phyloP scores from a whole-genome alignment of 2,797 vertebrate species.

The Lithobates pipiens region DNA sequence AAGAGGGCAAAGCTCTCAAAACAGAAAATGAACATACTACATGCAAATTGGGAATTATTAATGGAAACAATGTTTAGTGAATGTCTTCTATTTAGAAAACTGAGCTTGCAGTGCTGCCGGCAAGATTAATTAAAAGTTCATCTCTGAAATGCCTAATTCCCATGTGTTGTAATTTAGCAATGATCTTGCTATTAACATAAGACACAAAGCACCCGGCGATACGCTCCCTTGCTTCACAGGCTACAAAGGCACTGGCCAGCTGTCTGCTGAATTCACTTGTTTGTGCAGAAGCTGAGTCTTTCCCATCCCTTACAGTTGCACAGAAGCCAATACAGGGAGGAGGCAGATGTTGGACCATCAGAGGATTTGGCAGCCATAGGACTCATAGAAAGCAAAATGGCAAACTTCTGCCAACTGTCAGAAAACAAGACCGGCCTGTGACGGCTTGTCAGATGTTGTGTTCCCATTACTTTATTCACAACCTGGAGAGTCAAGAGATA shows the following conservation, averaged over 20 bases:
- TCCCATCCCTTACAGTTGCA: background rate
- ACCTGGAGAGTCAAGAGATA: slow-evolving; percentile 58
- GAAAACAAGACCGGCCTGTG: slow-evolving; percentile 4
- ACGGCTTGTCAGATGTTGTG: slow-evolving; percentile 55
- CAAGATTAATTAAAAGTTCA: slow-evolving; percentile 7
- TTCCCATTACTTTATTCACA: slow-evolving; percentile 58
- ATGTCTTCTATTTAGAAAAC: background rate
- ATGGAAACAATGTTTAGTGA: too few species aligned
- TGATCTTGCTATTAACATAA: slow-evolving; percentile 57
- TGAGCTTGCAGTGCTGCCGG: background rate
- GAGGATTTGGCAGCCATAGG: slow-evolving; percentile 68
- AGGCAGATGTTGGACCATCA: slow-evolving; percentile 68
- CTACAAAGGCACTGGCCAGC: background rate
- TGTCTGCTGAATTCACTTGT: background rate
- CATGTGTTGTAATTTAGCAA: slow-evolving; percentile 28
- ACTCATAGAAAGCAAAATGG: slow-evolving; percentile 64
- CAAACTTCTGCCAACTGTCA: slow-evolving; percentile 38
- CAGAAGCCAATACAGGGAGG: background rate
- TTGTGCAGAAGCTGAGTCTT: background rate
- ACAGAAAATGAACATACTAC: too few species aligned
- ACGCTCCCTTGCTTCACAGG: background rate
- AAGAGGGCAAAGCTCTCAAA: too few species aligned
- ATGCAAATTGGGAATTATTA: too few species aligned
- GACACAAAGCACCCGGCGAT: background rate
- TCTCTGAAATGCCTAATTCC: background rate